phyloP scores from a whole-genome alignment of 2,888 invertebrate species.

The Nasonia oneida region DNA sequence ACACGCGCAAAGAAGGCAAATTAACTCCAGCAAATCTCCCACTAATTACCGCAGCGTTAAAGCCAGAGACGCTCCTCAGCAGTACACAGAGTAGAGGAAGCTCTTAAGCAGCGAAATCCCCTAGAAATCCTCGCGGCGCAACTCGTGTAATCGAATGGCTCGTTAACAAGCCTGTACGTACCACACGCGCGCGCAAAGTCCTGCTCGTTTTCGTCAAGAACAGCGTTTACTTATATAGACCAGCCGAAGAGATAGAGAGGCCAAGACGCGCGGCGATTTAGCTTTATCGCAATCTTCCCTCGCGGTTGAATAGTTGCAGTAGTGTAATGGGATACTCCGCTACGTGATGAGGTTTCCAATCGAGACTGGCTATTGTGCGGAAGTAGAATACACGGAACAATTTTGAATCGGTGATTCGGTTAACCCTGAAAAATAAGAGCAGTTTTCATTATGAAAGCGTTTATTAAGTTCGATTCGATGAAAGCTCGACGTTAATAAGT shows the following conservation, averaged over 20 bases:
- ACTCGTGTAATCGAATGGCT: constrained; percentile 31
- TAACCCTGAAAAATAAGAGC: neutral
- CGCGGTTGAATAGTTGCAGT: neutral
- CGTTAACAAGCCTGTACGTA: neutral
- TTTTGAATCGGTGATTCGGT: constrained; percentile 2
- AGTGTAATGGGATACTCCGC: neutral
- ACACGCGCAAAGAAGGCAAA: neutral
- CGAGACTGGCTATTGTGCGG: neutral
- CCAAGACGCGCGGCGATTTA: neutral
- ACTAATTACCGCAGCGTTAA: neutral
- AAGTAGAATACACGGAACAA: neutral
- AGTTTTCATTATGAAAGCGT: neutral
- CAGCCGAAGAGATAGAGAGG: neutral
- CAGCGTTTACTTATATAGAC: neutral
- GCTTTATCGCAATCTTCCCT: neutral
- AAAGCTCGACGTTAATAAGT: neutral
- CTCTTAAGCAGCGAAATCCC: constrained; percentile 31
- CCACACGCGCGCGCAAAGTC: neutral
- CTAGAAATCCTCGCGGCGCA: constrained; percentile 10
- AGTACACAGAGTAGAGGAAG: neutral
- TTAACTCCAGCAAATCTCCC: neutral
- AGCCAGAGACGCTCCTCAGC: neutral
- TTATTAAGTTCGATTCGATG: neutral
- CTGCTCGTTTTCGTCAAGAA: neutral
- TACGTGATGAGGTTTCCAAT: neutral